These are phyloP conservation scores for Alectura lathami DNA, from an alignment of 2,113 vertebrate species.

Conservation along the genomic window DNA sequence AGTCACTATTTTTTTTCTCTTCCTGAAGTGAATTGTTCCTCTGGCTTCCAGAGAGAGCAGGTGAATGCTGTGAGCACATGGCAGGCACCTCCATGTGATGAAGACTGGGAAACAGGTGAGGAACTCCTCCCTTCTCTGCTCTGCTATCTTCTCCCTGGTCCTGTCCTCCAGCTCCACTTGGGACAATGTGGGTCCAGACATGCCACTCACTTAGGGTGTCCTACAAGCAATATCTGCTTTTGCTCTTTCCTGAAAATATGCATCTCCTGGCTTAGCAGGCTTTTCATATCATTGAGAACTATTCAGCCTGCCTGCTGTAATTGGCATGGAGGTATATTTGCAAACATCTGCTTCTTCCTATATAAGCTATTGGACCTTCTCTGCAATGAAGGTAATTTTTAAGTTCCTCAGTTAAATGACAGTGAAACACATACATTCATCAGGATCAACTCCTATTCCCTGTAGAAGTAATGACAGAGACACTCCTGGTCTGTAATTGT, in stretches of 20 bases:
- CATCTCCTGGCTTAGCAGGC: not conserved
- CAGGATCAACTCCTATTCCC: not conserved
- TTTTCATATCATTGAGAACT: not conserved
- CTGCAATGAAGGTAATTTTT: not conserved
- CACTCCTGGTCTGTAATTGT: not conserved
- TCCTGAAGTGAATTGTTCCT: not conserved
- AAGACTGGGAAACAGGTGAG: constrained; percentile 63
- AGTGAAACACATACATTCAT: not conserved
- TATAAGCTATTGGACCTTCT: not conserved
- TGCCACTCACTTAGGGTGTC: not conserved
- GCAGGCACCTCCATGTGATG: constrained; percentile 40
- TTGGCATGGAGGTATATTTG: not conserved
- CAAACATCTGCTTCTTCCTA: not conserved
- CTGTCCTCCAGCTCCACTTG: not conserved
- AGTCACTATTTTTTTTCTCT: not conserved
- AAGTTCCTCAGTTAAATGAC: not conserved
- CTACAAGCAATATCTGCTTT: too few relatives aligned
- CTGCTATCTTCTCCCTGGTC: not conserved
- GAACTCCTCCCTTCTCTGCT: not conserved
- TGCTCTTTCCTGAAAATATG: not conserved
- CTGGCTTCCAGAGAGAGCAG: not conserved
- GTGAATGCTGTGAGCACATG: not conserved
- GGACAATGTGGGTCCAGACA: not conserved
- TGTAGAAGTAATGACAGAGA: not conserved
- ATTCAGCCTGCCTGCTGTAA: not conserved